Evolutionary conservation across 2,888 invertebrate genomes (phyloP).

Genomic region (Horisme vitalbata): DNA sequence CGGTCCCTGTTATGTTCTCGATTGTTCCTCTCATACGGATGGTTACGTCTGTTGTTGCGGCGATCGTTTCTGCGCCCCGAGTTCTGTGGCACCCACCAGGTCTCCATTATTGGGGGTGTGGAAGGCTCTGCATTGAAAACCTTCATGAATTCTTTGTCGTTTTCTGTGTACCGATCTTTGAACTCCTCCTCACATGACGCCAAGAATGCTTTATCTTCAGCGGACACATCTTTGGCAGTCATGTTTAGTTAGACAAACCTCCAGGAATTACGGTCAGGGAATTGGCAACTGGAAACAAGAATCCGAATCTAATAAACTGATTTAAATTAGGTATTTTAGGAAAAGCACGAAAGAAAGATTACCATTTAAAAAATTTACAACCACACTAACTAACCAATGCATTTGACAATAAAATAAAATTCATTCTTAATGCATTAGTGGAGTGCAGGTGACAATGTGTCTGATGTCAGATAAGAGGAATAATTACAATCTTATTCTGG

Average conservation of each 20-base stretch:
- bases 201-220: slow-evolving; percentile 83
- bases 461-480: too few species aligned
- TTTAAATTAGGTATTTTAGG: too few species aligned
- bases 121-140: slow-evolving; percentile 64
- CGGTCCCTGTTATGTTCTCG: slow-evolving; percentile 33
- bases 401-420: too few species aligned
- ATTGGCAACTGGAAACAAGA: slow-evolving; percentile 51
- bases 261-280: slow-evolving; percentile 45
- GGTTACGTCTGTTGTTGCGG: slow-evolving; percentile 45
- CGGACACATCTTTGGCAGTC: slow-evolving; percentile 63
- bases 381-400: too few species aligned
- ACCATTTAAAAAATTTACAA: too few species aligned
- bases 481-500: too few species aligned
- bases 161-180: slow-evolving; percentile 83
- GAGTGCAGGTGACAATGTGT: too few species aligned
- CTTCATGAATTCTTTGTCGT: slow-evolving; percentile 84
- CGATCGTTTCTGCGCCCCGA: slow-evolving; percentile 56
- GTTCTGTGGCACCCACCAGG: slow-evolving; percentile 72
- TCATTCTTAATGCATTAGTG: too few species aligned
- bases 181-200: slow-evolving; percentile 85
- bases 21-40: slow-evolving; percentile 47
- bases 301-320: too few species aligned
- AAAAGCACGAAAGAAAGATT: too few species aligned
- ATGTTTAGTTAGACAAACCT: slow-evolving; percentile 38
- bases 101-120: slow-evolving; percentile 83